Percentiles rank a stretch among this genome's conserved stretches.
These are phyloP conservation scores for Macrostomum cliftonense DNA, from an alignment of 2,888 invertebrate genomes.

Conservation along the genomic window DNA sequence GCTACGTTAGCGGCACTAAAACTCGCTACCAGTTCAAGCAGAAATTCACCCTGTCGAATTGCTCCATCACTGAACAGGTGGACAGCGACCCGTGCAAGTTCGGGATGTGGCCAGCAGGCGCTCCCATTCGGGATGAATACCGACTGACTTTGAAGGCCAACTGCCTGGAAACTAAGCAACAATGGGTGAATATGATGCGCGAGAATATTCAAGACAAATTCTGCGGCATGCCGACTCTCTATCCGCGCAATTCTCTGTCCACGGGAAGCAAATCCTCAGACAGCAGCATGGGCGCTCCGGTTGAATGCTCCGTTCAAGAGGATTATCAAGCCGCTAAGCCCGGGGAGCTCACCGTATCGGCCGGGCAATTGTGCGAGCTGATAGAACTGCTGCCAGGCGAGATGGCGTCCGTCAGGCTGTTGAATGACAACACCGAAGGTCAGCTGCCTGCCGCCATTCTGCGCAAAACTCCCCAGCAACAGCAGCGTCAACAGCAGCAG, in stretches of 20 bases:
- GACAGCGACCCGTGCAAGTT: conserved; percentile 97
- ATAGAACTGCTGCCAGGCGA: conserved; percentile 47
- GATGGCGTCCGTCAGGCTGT: conserved; percentile 34
- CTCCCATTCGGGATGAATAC: conserved; percentile 27
- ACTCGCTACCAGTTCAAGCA: conserved; percentile 12
- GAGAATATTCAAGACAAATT: conserved; percentile 40
- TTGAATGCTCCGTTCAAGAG: conserved; percentile 57
- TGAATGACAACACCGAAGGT: conserved; percentile 26
- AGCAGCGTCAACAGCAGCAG: no score
- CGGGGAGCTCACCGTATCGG: conserved; percentile 61
- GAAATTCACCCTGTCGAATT: conserved; percentile 8
- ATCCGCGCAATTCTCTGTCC: no score
- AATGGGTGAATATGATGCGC: conserved; percentile 80
- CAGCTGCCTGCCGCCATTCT: conserved; percentile 13
- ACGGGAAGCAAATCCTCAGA: no score
- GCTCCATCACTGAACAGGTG: conserved; percentile 84
- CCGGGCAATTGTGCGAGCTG: conserved; percentile 82
- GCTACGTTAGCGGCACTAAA: conserved; percentile 41
- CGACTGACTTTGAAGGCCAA: conserved; percentile 5
- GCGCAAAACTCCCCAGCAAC: no score
- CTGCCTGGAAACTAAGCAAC: conserved; percentile 65
- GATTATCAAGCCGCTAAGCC: conserved; percentile 56
- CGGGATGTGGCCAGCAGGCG: conserved; percentile 86
- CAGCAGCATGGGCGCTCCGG: conserved; percentile 52
- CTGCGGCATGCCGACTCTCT: not conserved